Base-by-base conservation (phyloP, 1,140 invertebrate species). In the Panagrolaimus sp. region DNA sequence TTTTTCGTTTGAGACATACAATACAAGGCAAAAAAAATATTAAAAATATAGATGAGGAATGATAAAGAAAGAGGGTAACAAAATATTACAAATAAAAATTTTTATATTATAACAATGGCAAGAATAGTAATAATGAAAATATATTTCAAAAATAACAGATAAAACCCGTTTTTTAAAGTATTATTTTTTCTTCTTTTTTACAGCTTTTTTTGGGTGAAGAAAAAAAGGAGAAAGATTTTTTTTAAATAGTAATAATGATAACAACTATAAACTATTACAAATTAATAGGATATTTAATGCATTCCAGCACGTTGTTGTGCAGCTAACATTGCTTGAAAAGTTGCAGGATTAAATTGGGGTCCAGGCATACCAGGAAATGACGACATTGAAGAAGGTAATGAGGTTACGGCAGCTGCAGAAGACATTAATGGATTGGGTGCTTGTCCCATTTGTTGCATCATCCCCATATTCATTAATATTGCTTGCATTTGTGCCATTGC, bases 361-460 rank as follows among this genome's bases (percentile, higher is more conserved):
- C 51, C 51, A 2, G 51, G 51, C 51, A 57, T 57, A 57, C 51
- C 51, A 5, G 51, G 20, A 5, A 27, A 27, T 57, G 51, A 20
- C 4, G 27, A 16, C 1, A 27, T 11, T 27, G 27, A 25, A 11
- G 27, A 27, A 11, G 51, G n/a, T 27, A 11, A 9, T 27, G 27
- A 13, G 9, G 27, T 16, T 11, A 16, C 51, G n/a, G 51, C 51
- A 57, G 16, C 48, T 20, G 20, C 11, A 27, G 20, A 25, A 20
- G 20, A 14, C 20, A 11, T n/a, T n/a, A n/a, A n/a, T 57, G 51
- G 51, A 20, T 25, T 57, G n/a, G n/a, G n/a, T 20, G 20, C 20
- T 25, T n/a, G n/a, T n/a, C 20, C 20, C 51, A 57, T 57, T n/a
- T 13, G 51, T 57, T 20, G 51, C 51, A 57, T 57, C 51, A 57